A percentile compares a stretch with the other conserved stretches of the same genome.
Evolutionary conservation across 1,140 invertebrate species (phyloP).

Genomic region (Phymastichus coffea): DNA sequence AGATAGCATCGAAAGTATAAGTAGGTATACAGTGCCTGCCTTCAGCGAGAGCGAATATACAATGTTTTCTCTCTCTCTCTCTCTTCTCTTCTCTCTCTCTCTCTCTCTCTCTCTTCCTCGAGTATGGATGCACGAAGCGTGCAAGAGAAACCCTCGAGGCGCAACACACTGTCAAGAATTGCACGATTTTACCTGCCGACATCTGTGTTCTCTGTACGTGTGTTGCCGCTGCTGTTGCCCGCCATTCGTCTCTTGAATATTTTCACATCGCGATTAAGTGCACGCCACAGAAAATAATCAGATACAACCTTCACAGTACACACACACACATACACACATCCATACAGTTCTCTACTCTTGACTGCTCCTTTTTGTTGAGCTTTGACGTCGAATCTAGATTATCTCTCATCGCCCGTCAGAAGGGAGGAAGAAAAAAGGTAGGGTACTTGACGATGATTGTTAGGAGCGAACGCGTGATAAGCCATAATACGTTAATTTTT

Average conservation of each 20-base stretch:
- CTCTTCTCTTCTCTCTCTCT: too few relatives aligned
- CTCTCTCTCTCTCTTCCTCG: not conserved
- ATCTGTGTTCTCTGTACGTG: not conserved
- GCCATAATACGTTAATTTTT: too few relatives aligned
- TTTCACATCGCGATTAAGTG: slow-evolving; percentile 21
- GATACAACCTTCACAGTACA: too few relatives aligned
- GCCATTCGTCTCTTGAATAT: slow-evolving; percentile 11
- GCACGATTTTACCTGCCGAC: slow-evolving; percentile 10
- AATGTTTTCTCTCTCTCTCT: too few relatives aligned
- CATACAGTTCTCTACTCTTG: too few relatives aligned
- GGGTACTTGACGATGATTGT: not conserved
- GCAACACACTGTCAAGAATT: slow-evolving; percentile 18
- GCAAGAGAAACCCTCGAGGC: slow-evolving; percentile 14
- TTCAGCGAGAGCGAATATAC: too few relatives aligned
- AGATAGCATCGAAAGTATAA: slow-evolving; percentile 12
- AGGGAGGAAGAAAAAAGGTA: not conserved
- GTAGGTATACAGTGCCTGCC: slow-evolving; percentile 14
- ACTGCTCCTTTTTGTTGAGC: not conserved
- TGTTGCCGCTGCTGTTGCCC: not conserved
- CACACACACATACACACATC: too few relatives aligned
- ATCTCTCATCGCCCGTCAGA: not conserved
- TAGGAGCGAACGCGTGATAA: too few relatives aligned
- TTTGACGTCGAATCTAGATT: slow-evolving; percentile 2
- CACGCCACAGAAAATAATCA: slow-evolving; percentile 3
- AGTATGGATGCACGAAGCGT: slow-evolving; percentile 1